phyloP scores from a whole-genome alignment of 2,797 vertebrate genomes.

The Microctenopoma stevenorrisi region DNA sequence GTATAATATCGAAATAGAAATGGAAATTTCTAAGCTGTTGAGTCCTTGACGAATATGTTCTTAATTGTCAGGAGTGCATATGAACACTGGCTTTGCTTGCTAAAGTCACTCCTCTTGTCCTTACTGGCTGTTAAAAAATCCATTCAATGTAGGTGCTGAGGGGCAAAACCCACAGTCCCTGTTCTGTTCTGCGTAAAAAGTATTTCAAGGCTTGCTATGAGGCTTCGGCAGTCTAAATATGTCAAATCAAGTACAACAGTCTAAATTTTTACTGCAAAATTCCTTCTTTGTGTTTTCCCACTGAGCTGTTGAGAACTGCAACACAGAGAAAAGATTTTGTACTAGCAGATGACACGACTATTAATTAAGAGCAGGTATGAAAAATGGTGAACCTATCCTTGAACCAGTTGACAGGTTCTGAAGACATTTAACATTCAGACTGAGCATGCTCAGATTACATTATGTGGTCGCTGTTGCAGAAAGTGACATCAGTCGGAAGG shows the following conservation, averaged over 20 bases:
- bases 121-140: background rate
- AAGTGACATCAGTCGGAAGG: conserved; percentile 42
- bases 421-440: conserved; percentile 27
- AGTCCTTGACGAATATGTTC: background rate
- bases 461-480: conserved; percentile 20
- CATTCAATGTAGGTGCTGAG: too few relatives aligned
- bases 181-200: background rate
- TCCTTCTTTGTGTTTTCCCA: background rate
- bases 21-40: conserved; percentile 10
- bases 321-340: background rate
- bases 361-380: background rate
- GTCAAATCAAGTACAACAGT: conserved; percentile 10
- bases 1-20: conserved; percentile 21
- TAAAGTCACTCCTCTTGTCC: background rate
- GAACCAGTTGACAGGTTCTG: conserved; percentile 12
- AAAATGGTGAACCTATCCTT: conserved; percentile 6
- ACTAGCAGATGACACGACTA: background rate
- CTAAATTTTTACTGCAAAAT: conserved; percentile 5
- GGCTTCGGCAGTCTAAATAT: background rate
- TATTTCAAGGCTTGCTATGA: background rate
- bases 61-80: background rate
- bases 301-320: background rate
- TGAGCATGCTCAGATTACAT: conserved; percentile 35
- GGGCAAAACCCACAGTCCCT: background rate
- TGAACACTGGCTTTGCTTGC: background rate